Evolutionary conservation across 2,113 vertebrate species (phyloP).

Genomic region (Pandion haliaetus): DNA sequence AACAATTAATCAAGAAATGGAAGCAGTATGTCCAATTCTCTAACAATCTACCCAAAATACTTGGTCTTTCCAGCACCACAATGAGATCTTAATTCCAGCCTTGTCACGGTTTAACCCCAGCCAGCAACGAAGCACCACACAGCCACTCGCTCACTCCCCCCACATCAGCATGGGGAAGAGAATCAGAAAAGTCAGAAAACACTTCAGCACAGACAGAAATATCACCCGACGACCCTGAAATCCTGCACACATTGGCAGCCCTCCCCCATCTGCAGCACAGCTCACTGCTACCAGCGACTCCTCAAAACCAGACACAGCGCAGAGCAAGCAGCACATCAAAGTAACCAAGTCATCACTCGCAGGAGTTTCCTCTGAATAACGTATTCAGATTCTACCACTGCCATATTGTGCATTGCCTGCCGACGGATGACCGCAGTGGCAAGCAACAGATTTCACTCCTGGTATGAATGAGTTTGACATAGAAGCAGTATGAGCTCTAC

Average conservation of each 20-base stretch:
- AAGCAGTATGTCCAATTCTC: neutral
- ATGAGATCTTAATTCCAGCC: neutral
- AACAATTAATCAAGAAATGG: neutral
- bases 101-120: no score
- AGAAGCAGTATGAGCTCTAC: neutral
- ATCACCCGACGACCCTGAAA: accelerated
- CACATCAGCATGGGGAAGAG: no score
- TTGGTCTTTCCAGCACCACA: neutral
- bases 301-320: neutral
- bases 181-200: no score
- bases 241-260: neutral
- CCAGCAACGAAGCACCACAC: no score
- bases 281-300: neutral
- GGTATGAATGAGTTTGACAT: neutral
- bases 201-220: neutral
- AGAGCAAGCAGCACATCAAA: neutral
- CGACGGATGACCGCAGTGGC: neutral
- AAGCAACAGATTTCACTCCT: neutral
- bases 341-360: neutral
- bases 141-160: no score
- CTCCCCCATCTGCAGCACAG: neutral
- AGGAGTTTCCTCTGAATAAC: neutral
- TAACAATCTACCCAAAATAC: neutral
- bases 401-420: neutral
- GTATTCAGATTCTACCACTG: neutral